phyloP scores from a whole-genome alignment of 1,140 invertebrate genomes.

The Papilio xuthus region DNA sequence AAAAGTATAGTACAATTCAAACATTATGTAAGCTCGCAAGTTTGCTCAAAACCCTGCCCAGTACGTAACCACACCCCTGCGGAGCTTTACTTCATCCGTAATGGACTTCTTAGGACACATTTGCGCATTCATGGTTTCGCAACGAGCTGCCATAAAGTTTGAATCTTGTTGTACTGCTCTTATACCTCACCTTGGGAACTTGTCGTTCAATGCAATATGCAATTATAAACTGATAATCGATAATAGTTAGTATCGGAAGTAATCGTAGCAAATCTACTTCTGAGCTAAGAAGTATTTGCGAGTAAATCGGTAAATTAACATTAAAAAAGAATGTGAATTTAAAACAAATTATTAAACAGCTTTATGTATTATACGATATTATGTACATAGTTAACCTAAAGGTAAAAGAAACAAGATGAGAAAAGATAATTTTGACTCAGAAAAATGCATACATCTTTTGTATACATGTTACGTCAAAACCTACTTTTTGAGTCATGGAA shows the following conservation, averaged over 20 bases:
- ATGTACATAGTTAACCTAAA: too few species aligned
- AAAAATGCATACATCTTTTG: too few species aligned
- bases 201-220: conserved; percentile 22
- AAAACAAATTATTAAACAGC: too few species aligned
- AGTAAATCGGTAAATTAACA: background rate
- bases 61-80: too few species aligned
- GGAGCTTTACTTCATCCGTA: background rate
- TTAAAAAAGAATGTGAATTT: too few species aligned
- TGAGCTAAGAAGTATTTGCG: background rate
- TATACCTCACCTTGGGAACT: background rate
- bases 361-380: too few species aligned
- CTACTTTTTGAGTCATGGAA: conserved; percentile 14
- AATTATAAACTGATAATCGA: conserved; percentile 9
- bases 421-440: too few species aligned
- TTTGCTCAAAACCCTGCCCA: background rate
- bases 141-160: background rate
- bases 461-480: background rate
- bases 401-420: too few species aligned
- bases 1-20: background rate
- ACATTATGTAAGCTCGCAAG: background rate
- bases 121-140: background rate
- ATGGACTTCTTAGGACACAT: background rate
- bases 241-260: background rate
- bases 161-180: background rate
- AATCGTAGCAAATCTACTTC: background rate